These are phyloP conservation scores for Ariopsis seemanni DNA, from an alignment of 2,113 vertebrate species.

Conservation along the genomic window DNA sequence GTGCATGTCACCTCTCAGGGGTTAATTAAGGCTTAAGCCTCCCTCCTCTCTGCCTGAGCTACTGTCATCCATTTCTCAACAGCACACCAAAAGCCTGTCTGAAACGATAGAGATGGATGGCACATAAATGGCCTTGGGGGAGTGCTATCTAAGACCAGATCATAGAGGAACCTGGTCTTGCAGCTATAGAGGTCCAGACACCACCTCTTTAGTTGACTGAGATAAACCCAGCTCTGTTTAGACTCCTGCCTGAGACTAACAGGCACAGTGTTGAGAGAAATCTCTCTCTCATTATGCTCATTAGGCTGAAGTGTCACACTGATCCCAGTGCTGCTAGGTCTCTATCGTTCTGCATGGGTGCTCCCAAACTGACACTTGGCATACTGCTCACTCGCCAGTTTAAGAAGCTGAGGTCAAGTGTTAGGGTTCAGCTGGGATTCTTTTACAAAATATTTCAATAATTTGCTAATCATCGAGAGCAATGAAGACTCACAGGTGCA, in stretches of 20 bases:
- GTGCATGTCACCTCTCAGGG: constrained; percentile 44
- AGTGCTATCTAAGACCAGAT: constrained; percentile 57
- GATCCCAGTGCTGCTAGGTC: constrained; percentile 9
- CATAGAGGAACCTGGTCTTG: constrained; percentile 43
- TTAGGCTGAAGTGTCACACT: constrained; percentile 44
- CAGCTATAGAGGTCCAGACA: constrained; percentile 43
- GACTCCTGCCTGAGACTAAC: constrained; percentile 50
- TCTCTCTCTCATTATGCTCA: constrained; percentile 48
- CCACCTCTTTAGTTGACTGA: constrained; percentile 52
- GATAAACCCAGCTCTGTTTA: constrained; percentile 56
- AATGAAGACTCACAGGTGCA: constrained; percentile 49
- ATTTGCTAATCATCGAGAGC: constrained; percentile 41
- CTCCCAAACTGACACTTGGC: constrained; percentile 45
- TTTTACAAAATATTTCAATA: constrained; percentile 53
- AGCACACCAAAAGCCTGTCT: constrained; percentile 46
- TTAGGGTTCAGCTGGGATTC: constrained; percentile 36
- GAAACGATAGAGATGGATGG: constrained; percentile 59
- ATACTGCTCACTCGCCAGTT: constrained; percentile 54
- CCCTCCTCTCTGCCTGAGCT: constrained; percentile 45
- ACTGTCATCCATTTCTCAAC: constrained; percentile 52
- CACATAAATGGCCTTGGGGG: constrained; percentile 50
- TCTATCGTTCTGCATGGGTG: constrained; percentile 21
- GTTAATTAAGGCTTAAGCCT: constrained; percentile 55
- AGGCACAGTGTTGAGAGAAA: constrained; percentile 50
- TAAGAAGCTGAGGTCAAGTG: constrained; percentile 45